Base-by-base conservation (phyloP, 2,888 invertebrate species). In the Abrostola tripartita region DNA sequence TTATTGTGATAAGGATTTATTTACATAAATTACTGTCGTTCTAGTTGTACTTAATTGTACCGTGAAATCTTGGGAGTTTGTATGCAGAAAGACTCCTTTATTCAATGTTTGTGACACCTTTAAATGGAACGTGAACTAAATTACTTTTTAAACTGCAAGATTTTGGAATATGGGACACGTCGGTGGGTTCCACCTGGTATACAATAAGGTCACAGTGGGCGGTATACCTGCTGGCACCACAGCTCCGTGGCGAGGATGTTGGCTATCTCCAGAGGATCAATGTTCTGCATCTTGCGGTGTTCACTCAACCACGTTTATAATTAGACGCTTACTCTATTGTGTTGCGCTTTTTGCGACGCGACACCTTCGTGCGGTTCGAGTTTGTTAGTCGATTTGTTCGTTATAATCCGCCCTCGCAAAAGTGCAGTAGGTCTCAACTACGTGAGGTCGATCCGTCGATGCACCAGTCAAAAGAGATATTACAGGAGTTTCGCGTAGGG, bases 181-280 rank as follows among this genome's bases (percentile, higher is more conserved):
- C 35, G 37, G 24, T 38, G 42, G 42, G 37, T 41, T 53, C 37
- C 50, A 37, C 38, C 68, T 65, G 44, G 24, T 24, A 50, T 60
- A 65, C 54, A 62, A 50, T 50, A 65, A 9, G 40, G 40, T 12
- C 47, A 44, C 36, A 53, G 61, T 65, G 67, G 59, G 63, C 51
- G 65, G 64, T 79, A 72, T 96, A 97, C 97, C 96, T 97, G 97
- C 93, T 97, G 97, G 95, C 97, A 97, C 95, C 97, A 96, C 90
- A 97, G 95, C 96, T 97, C 97, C 90, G 96, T 97, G 88, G 97
- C 97, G 87, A 97, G 96, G 93, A 97, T 97, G 94, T 96, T 97
- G 85, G 97, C 97, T 90, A 97, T 97, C 95, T 97, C 97, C 95
- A 96, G 96, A 89, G 97, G 97, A 95, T 97, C 97, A 95, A 97